Conservation (phyloP, 2,888 invertebrate genomes). For the Drosophila paramelanica region DNA sequence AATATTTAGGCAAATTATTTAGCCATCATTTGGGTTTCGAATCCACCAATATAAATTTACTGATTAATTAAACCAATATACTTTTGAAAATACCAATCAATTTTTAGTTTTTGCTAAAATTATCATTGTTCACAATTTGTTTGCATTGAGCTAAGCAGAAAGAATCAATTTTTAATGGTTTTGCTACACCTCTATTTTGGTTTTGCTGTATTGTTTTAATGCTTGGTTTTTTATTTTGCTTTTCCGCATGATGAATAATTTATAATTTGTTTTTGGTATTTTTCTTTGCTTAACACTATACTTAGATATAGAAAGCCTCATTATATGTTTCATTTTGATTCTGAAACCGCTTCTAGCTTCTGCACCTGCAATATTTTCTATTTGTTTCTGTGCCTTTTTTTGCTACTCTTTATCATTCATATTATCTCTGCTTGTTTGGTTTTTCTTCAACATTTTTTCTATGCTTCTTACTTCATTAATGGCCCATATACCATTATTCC, state of each 20-base stretch:
- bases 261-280: too few relatives aligned
- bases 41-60: constrained; percentile 8
- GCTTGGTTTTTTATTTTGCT: background rate
- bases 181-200: too few relatives aligned
- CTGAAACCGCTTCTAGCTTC: background rate
- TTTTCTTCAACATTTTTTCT: background rate
- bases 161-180: background rate
- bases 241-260: background rate
- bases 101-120: constrained; percentile 2
- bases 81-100: background rate
- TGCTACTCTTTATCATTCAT: background rate
- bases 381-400: background rate
- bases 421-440: background rate
- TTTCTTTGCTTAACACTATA: too few relatives aligned
- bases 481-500: background rate
- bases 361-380: too few relatives aligned
- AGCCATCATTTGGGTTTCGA: constrained; percentile 12
- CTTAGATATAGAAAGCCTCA: too few relatives aligned
- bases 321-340: background rate
- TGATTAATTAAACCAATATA: constrained; percentile 21
- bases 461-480: background rate
- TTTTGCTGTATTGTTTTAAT: too few relatives aligned
- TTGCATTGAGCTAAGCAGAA: background rate
- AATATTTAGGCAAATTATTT: constrained; percentile 47
- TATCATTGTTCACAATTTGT: background rate